Percentiles rank a stretch among this genome's conserved stretches.
These are phyloP conservation scores for Aspidiotus destructor DNA, from an alignment of 2,888 invertebrate species.

Conservation along the genomic window DNA sequence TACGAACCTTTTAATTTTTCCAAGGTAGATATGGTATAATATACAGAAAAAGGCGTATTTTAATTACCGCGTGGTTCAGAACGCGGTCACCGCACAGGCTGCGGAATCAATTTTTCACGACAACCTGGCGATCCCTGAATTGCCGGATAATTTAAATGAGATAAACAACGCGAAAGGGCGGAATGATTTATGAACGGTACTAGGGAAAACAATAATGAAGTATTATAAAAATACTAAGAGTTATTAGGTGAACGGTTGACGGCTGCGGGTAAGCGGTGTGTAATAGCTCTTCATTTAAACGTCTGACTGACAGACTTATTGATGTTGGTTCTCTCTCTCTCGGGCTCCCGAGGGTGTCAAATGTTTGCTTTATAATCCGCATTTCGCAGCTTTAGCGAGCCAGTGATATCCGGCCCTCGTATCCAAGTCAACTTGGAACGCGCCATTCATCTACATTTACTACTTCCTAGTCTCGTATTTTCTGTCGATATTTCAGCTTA, in stretches of 20 bases:
- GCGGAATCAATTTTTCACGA: constrained; percentile 15
- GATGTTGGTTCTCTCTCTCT: constrained; percentile 16
- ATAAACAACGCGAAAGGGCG: constrained; percentile 16
- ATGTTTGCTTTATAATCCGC: constrained; percentile 32
- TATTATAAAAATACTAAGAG: constrained; percentile 32
- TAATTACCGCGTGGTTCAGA: no score
- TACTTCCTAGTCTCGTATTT: constrained; percentile 33
- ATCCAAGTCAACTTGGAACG: constrained; percentile 27
- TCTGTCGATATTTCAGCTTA: constrained; percentile 31
- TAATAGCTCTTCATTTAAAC: constrained; percentile 33
- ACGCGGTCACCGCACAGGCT: neutral
- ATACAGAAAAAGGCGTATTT: no score
- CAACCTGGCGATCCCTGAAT: neutral
- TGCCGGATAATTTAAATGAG: constrained; percentile 12
- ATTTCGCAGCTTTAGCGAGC: constrained; percentile 19
- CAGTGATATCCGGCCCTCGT: constrained; percentile 30
- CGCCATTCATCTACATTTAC: constrained; percentile 32
- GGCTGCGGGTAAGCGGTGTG: constrained; percentile 27
- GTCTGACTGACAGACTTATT: constrained; percentile 33
- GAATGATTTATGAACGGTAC: constrained; percentile 24
- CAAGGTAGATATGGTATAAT: no score
- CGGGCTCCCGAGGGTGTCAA: constrained; percentile 30
- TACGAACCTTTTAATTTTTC: no score
- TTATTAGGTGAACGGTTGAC: constrained; percentile 26
- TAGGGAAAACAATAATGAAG: constrained; percentile 31